Evolutionary conservation across 2,888 invertebrate species (phyloP).

Genomic region (Eurytoma adleriae): DNA sequence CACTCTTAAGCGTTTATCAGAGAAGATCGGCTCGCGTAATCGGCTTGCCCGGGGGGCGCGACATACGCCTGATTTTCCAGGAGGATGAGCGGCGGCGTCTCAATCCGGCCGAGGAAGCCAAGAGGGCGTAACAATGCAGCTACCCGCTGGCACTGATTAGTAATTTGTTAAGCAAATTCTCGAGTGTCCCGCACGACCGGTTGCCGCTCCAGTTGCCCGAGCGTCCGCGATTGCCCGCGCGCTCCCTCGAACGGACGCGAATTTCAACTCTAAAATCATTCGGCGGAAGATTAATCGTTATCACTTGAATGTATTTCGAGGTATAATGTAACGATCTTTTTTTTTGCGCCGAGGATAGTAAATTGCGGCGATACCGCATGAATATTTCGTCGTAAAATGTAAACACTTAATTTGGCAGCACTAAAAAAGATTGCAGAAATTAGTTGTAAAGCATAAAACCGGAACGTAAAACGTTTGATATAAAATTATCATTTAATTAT

Average conservation of each 20-base stretch:
- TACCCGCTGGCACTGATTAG: slow-evolving; percentile 66
- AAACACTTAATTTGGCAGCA: no score
- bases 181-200: slow-evolving; percentile 58
- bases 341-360: no score
- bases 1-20: slow-evolving; percentile 35
- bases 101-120: background rate
- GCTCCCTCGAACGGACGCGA: background rate
- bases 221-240: background rate
- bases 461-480: no score
- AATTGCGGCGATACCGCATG: no score
- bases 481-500: no score
- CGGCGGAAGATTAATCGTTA: no score
- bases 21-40: slow-evolving; percentile 40
- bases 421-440: no score
- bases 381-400: no score
- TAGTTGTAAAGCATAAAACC: no score
- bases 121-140: slow-evolving; percentile 62
- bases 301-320: no score
- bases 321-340: no score
- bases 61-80: slow-evolving; percentile 56
- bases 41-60: slow-evolving; percentile 39
- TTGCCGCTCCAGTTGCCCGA: slow-evolving; percentile 1
- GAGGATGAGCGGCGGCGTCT: slow-evolving; percentile 37
- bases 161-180: slow-evolving; percentile 64
- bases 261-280: no score